phyloP scores from a whole-genome alignment of 1,140 invertebrate species.

The Pachyrhynchus sulphureomaculatus region DNA sequence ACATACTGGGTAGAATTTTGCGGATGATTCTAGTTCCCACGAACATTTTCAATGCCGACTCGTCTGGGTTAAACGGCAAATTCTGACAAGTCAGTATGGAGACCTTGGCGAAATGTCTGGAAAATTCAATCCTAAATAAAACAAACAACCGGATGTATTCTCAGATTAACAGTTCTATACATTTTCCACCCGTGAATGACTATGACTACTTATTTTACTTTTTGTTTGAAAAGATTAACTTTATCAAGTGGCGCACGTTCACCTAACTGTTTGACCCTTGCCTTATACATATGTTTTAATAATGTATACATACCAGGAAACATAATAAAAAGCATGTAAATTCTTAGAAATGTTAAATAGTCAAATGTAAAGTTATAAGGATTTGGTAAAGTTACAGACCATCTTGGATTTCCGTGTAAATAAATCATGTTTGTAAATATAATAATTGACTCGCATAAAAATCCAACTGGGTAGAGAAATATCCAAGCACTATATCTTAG shows the following conservation, averaged over 20 bases:
- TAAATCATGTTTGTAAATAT: conserved; percentile 82
- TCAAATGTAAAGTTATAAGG: conserved; percentile 83
- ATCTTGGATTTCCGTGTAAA: conserved; percentile 81
- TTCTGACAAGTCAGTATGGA: too few relatives aligned
- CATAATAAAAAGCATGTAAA: conserved; percentile 76
- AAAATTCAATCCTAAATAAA: too few relatives aligned
- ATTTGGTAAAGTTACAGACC: conserved; percentile 79
- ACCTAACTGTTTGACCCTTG: conserved; percentile 62
- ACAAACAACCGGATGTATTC: too few relatives aligned
- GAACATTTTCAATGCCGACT: too few relatives aligned
- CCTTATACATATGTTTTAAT: conserved; percentile 78
- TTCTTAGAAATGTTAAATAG: conserved; percentile 74
- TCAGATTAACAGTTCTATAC: too few relatives aligned
- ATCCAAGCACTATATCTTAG: conserved; percentile 92
- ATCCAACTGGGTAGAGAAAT: conserved; percentile 85
- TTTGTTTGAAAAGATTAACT: conserved; percentile 7
- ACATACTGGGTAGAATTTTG: too few relatives aligned
- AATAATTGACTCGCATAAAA: conserved; percentile 83
- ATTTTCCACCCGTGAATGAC: too few relatives aligned
- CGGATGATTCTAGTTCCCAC: too few relatives aligned
- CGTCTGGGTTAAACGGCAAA: too few relatives aligned
- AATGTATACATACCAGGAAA: conserved; percentile 73
- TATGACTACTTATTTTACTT: not conserved
- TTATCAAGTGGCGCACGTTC: conserved; percentile 33
- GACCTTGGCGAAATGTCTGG: too few relatives aligned